Percentiles rank a stretch among this genome's conserved stretches.
phyloP scores from a whole-genome alignment of 2,888 invertebrate genomes.

The Chelonus formosanus region DNA sequence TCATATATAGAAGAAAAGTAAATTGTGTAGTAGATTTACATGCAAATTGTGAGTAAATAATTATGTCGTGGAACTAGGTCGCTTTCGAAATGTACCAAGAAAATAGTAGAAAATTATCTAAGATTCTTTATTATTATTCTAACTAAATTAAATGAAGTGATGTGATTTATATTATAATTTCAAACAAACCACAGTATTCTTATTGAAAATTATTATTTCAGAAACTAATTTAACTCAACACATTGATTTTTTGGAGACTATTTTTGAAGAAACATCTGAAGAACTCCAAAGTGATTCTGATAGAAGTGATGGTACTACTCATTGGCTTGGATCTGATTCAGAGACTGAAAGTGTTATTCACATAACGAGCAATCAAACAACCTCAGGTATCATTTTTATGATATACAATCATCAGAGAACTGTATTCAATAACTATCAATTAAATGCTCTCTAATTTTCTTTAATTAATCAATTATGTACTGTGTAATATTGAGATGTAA shows the following conservation, averaged over 20 bases:
- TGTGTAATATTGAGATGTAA: no score
- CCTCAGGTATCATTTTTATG: constrained; percentile 47
- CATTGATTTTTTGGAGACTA: constrained; percentile 82
- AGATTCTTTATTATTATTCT: background rate
- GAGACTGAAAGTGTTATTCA: constrained; percentile 84
- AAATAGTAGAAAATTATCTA: constrained; percentile 19
- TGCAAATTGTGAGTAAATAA: constrained; percentile 14
- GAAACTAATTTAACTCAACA: constrained; percentile 66
- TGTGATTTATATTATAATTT: background rate
- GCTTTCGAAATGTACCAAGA: constrained; percentile 24
- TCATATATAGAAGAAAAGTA: background rate
- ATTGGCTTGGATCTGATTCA: constrained; percentile 75
- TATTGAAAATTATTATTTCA: constrained; percentile 36
- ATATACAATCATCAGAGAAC: background rate
- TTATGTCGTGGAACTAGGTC: constrained; percentile 31
- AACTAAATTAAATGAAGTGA: background rate
- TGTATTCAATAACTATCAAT: no score
- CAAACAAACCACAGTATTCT: constrained; percentile 9
- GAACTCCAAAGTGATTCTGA: constrained; percentile 80
- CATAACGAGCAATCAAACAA: constrained; percentile 55
- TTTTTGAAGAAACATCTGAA: constrained; percentile 88
- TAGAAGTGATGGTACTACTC: constrained; percentile 66
- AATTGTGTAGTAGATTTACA: constrained; percentile 19
- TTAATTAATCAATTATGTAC: no score
- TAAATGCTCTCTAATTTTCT: no score